These are phyloP conservation scores for Pseudotriccus pelzelni DNA, from an alignment of 2,797 vertebrate species.

Conservation along the genomic window DNA sequence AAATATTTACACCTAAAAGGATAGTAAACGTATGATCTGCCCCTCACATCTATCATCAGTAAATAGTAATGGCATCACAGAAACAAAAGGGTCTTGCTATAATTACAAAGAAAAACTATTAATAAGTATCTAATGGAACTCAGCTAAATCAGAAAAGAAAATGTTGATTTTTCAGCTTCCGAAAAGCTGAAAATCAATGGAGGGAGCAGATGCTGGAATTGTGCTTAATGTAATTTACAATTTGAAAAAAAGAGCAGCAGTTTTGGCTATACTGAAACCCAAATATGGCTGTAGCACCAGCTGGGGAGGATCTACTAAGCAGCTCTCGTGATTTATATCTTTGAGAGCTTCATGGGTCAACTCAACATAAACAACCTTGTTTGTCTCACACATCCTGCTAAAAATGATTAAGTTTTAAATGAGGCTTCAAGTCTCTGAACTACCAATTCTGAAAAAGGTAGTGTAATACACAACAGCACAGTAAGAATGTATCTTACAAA, in stretches of 20 bases:
- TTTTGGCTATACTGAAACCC: background rate
- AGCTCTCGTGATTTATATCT: background rate
- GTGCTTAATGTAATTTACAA: background rate
- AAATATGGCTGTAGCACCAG: background rate
- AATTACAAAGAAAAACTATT: background rate
- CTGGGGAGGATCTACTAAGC: slow-evolving; percentile 4
- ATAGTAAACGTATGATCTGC: background rate
- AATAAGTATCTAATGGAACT: background rate
- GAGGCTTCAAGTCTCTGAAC: background rate
- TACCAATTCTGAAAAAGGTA: background rate
- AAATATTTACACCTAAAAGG: background rate
- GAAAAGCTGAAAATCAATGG: background rate
- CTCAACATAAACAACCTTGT: slow-evolving; percentile 6
- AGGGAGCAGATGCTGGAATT: background rate
- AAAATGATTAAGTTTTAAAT: slow-evolving; percentile 35
- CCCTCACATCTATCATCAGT: background rate
- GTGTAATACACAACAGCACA: background rate
- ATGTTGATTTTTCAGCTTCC: background rate
- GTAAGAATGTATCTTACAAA: background rate
- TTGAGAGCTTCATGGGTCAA: background rate
- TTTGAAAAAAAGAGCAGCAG: background rate
- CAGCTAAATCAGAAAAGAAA: background rate
- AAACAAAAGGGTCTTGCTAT: background rate
- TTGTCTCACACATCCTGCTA: slow-evolving; percentile 15
- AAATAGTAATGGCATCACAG: background rate